These are phyloP conservation scores for Archocentrus centrarchus DNA, from an alignment of 2,113 vertebrate species.

Conservation along the genomic window DNA sequence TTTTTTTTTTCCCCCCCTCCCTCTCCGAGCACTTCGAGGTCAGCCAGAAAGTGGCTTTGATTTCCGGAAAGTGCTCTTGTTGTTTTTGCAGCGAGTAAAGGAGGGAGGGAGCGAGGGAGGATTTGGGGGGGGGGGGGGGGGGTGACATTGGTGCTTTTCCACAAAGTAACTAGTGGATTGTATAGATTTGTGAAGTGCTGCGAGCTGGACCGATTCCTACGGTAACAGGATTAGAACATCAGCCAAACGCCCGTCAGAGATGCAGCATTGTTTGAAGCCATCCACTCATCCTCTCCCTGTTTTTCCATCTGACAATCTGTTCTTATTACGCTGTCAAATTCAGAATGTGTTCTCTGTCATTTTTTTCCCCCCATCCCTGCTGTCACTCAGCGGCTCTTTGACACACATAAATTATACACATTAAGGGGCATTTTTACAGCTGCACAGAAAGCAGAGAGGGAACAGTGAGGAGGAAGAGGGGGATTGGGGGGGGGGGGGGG, in stretches of 20 bases:
- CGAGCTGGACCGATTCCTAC: constrained; percentile 53
- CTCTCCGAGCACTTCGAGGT: constrained; percentile 34
- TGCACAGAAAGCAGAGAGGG: constrained; percentile 14
- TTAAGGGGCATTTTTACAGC: constrained; percentile 50
- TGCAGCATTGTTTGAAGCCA: constrained; percentile 50
- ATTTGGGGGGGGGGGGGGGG: background rate
- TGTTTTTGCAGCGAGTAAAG: constrained; percentile 17
- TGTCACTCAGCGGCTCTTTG: constrained; percentile 53
- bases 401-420: constrained; percentile 59
- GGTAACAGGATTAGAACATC: constrained; percentile 69
- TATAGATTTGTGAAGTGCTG: constrained; percentile 55
- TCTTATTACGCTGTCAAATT: constrained; percentile 54
- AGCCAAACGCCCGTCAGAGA: constrained; percentile 58
- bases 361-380: background rate
- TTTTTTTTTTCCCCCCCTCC: rapidly evolving
- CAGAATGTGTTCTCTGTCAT: constrained; percentile 27
- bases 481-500: background rate
- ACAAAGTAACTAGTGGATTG: constrained; percentile 62
- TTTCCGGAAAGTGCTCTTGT: constrained; percentile 54
- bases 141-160: constrained; percentile 51
- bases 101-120: constrained; percentile 9
- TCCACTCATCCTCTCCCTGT: constrained; percentile 49
- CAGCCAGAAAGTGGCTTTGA: constrained; percentile 60
- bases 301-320: constrained; percentile 52
- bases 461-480: background rate